Conservation (phyloP, 2,113 vertebrate genomes). For the Pogona vitticeps region DNA sequence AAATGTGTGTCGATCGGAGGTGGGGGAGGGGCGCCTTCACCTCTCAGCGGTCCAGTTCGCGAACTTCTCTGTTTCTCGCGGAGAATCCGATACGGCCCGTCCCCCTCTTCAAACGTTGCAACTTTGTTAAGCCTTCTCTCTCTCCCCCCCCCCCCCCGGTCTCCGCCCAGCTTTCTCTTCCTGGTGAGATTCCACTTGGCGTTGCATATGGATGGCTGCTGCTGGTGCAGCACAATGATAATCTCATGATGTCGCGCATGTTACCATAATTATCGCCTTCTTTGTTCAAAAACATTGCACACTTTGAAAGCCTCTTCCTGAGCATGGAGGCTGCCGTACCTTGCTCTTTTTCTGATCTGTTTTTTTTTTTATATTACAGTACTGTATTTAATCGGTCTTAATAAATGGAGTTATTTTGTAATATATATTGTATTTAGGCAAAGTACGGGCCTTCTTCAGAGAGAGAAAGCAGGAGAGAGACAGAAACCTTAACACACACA, state of each 20-base stretch:
- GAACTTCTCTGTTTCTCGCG: not conserved
- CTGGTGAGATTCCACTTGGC: not conserved
- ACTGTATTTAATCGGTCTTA: no score
- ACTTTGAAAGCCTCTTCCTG: constrained; percentile 19
- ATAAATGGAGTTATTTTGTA: no score
- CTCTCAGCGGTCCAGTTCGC: not conserved
- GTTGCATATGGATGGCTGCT: not conserved
- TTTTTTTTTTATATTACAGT: no score
- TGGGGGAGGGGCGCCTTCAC: not conserved
- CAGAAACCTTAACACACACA: not conserved
- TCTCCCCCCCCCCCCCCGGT: no score
- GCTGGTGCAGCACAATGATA: not conserved
- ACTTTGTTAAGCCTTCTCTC: not conserved
- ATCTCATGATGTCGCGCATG: constrained; percentile 15
- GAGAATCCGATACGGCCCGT: not conserved
- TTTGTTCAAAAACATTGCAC: constrained; percentile 33
- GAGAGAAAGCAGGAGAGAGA: not conserved
- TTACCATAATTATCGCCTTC: constrained; percentile 31
- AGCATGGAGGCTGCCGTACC: not conserved
- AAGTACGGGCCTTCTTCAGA: no score
- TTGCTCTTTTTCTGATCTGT: not conserved
- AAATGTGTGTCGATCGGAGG: not conserved
- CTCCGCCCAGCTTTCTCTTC: not conserved
- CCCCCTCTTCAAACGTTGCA: not conserved
- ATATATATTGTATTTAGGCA: not conserved